These are phyloP conservation scores for Drosophila pseudotalamancana DNA, from an alignment of 2,888 invertebrate genomes.

Conservation along the genomic window DNA sequence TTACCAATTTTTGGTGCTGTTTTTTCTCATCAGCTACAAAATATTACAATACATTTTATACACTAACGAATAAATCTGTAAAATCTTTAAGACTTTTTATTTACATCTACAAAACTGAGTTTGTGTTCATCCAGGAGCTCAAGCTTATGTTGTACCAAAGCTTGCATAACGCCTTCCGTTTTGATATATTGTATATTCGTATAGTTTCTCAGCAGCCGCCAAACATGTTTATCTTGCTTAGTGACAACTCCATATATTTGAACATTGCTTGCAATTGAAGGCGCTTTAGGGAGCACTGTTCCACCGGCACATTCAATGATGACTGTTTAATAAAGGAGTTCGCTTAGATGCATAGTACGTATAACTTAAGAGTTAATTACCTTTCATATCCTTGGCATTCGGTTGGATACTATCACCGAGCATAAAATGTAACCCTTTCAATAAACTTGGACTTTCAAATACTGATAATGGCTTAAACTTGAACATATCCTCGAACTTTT, in stretches of 20 bases:
- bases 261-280: constrained; percentile 8
- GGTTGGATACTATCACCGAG: constrained; percentile 45
- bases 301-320: constrained; percentile 64
- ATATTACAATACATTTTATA: background rate
- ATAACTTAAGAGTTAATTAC: constrained; percentile 3
- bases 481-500: constrained; percentile 25
- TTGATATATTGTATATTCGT: constrained; percentile 41
- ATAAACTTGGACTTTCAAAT: constrained; percentile 20
- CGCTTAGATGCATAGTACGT: background rate
- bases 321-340: constrained; percentile 16
- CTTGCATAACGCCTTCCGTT: constrained; percentile 59
- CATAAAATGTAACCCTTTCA: constrained; percentile 45
- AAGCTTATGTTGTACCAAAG: constrained; percentile 42
- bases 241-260: constrained; percentile 46
- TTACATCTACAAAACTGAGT: constrained; percentile 2
- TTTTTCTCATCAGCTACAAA: background rate
- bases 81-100: background rate
- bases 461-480: constrained; percentile 49
- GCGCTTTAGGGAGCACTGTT: constrained; percentile 18
- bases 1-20: background rate
- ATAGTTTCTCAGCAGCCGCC: constrained; percentile 18
- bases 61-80: constrained; percentile 3
- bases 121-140: constrained; percentile 25
- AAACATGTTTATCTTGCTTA: constrained; percentile 6
- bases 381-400: constrained; percentile 46